Evolutionary conservation across 2,113 vertebrate genomes (phyloP).

Genomic region (Spheniscus mendiculus): DNA sequence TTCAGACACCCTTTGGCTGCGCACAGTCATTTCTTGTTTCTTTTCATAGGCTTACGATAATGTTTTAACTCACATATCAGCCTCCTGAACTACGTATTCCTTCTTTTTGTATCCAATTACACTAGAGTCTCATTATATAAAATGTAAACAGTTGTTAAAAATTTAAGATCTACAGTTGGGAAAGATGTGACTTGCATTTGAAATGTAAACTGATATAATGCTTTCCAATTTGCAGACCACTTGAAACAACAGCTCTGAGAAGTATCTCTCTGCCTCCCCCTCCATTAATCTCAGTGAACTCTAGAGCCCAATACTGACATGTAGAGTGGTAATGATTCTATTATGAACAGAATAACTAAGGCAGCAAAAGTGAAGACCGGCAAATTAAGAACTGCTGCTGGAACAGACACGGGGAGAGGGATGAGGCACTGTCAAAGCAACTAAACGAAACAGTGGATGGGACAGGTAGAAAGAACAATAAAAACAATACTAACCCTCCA

Average conservation of each 20-base stretch:
- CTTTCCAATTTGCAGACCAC: slow-evolving; percentile 49
- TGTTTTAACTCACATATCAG: slow-evolving; percentile 34
- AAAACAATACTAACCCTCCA: neutral
- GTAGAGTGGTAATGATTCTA: slow-evolving; percentile 57
- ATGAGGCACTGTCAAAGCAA: neutral
- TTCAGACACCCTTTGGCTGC: slow-evolving; percentile 14
- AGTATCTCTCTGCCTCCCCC: slow-evolving; percentile 33
- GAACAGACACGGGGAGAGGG: neutral
- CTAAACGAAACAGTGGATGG: neutral
- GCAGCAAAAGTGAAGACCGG: neutral
- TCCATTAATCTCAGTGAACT: slow-evolving; percentile 65
- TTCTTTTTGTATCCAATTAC: neutral
- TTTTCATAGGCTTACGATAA: slow-evolving; percentile 46
- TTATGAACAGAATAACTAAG: slow-evolving; percentile 47
- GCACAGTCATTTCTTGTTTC: slow-evolving; percentile 7
- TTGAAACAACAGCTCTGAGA: slow-evolving; percentile 46
- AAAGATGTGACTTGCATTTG: slow-evolving; percentile 37
- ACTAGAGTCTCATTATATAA: neutral
- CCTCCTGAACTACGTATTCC: neutral
- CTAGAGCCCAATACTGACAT: slow-evolving; percentile 25
- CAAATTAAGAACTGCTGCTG: neutral
- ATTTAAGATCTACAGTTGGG: slow-evolving; percentile 6
- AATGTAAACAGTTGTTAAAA: slow-evolving; percentile 29
- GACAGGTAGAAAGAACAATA: neutral
- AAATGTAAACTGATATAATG: slow-evolving; percentile 36